Evolutionary conservation across 2,888 invertebrate genomes (phyloP).

Genomic region (Adelphocoris suturalis): DNA sequence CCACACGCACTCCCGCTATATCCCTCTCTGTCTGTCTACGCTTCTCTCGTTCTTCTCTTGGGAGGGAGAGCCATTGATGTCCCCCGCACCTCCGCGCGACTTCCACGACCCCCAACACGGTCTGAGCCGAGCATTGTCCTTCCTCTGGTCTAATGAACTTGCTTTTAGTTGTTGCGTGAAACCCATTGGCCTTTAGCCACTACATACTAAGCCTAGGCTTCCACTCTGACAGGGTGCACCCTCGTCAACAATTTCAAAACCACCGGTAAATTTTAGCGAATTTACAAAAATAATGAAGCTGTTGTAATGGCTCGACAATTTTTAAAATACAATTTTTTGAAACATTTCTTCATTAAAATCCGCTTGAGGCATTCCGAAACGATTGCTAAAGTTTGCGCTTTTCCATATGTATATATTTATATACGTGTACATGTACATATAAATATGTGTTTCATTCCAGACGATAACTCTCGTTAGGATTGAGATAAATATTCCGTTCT

Average conservation of each 20-base stretch:
- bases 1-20: not conserved
- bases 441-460: no score
- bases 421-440: no score
- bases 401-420: no score
- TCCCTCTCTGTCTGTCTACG: not conserved
- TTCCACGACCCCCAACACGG: conserved; percentile 10
- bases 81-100: not conserved
- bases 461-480: no score
- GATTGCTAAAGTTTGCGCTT: no score
- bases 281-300: not conserved
- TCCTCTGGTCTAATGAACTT: conserved; percentile 56
- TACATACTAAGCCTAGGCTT: not conserved
- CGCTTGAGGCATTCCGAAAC: no score
- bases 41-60: not conserved
- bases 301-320: no score
- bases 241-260: no score
- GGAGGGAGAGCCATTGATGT: conserved; percentile 20
- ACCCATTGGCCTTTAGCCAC: not conserved
- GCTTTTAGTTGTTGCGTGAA: conserved; percentile 46
- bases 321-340: no score
- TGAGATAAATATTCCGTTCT: no score
- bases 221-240: not conserved
- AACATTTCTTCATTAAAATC: no score
- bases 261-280: not conserved
- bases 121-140: conserved; percentile 57